Conservation (phyloP, 2,113 vertebrate species). For the Petrocephalus zakoni region DNA sequence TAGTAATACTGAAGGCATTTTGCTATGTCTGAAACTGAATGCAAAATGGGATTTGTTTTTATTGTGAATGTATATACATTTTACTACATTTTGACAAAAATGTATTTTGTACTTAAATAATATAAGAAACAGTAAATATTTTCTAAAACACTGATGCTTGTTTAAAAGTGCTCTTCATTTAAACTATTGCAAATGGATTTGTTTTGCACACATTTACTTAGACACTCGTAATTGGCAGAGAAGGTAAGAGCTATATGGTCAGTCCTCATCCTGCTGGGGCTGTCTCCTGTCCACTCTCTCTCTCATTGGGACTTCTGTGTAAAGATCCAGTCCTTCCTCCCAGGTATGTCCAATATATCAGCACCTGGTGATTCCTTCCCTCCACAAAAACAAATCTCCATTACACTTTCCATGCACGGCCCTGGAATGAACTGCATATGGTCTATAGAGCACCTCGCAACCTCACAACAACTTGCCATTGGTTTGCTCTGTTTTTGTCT, state of each 20-base stretch:
- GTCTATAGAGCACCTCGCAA: background rate
- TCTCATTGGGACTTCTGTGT: background rate
- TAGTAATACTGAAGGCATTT: constrained; percentile 54
- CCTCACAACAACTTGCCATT: background rate
- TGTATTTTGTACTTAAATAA: background rate
- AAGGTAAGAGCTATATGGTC: background rate
- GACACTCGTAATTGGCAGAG: background rate
- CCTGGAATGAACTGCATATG: background rate
- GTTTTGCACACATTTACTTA: background rate
- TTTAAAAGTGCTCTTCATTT: background rate
- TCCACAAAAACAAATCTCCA: background rate
- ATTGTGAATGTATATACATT: constrained; percentile 30
- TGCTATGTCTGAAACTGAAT: constrained; percentile 41
- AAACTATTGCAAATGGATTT: background rate
- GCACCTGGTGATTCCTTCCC: background rate
- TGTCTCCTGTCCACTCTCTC: background rate
- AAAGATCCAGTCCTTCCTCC: background rate
- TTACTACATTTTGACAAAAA: background rate
- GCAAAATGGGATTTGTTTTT: constrained; percentile 59
- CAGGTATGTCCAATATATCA: background rate
- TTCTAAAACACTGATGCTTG: background rate
- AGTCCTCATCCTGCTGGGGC: background rate
- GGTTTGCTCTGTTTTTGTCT: background rate
- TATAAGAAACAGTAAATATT: constrained; percentile 12
- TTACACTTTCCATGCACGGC: no score